Evolutionary conservation across 2,888 invertebrate species (phyloP).

Genomic region (Orthosia gothica): DNA sequence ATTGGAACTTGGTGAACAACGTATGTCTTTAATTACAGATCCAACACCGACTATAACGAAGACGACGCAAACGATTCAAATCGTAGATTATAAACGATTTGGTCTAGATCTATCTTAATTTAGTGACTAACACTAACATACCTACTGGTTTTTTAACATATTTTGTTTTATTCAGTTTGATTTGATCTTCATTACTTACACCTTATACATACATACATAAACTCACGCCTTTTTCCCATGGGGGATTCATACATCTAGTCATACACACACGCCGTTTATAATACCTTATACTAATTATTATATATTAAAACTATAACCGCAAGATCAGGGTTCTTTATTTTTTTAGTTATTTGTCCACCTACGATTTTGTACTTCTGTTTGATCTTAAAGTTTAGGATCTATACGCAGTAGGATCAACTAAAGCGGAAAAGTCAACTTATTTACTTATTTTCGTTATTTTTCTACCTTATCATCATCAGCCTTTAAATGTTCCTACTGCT

Average conservation of each 20-base stretch:
- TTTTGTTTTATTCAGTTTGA: not conserved
- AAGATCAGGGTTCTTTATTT: not conserved
- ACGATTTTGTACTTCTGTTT: not conserved
- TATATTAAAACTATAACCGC: constrained; percentile 5
- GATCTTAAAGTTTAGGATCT: not conserved
- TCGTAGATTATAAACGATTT: constrained; percentile 26
- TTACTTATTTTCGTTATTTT: too few relatives aligned
- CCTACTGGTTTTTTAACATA: not conserved
- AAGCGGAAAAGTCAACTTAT: not conserved
- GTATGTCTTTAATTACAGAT: constrained; percentile 46
- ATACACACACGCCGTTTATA: too few relatives aligned
- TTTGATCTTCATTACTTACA: not conserved
- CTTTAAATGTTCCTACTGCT: too few relatives aligned
- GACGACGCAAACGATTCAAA: constrained; percentile 3
- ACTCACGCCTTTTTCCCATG: too few relatives aligned
- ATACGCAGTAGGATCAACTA: not conserved
- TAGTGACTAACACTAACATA: constrained; percentile 14
- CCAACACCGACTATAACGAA: constrained; percentile 32
- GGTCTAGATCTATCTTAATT: not conserved
- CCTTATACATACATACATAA: too few relatives aligned
- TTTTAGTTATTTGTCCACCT: not conserved
- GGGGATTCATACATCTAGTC: too few relatives aligned
- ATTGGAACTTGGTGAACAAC: not conserved
- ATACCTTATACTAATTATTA: not conserved
- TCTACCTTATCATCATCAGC: too few relatives aligned